phyloP scores from a whole-genome alignment of 2,113 vertebrate species.

The Rhodinocichla rosea region DNA sequence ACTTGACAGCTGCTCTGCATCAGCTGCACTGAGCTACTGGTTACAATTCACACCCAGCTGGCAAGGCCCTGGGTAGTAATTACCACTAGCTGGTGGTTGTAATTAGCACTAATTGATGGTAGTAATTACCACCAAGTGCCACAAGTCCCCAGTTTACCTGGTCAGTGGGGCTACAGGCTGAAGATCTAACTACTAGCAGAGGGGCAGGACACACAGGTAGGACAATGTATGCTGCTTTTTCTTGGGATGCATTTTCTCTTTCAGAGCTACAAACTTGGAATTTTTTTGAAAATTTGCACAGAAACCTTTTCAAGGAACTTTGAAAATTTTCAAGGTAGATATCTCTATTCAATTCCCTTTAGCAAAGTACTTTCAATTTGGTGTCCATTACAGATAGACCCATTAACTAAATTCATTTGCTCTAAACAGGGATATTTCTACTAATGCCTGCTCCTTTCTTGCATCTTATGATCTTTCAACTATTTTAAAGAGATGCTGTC shows the following conservation, averaged over 20 bases:
- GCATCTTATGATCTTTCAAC: neutral
- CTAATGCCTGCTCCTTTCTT: neutral
- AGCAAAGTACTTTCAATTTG: neutral
- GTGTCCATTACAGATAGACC: neutral
- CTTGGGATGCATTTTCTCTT: neutral
- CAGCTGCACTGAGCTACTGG: neutral
- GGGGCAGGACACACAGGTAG: rapidly evolving
- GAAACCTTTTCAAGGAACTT: neutral
- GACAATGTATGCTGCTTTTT: neutral
- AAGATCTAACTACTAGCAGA: neutral
- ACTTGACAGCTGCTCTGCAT: neutral
- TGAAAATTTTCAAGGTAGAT: neutral
- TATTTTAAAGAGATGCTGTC: neutral
- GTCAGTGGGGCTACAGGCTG: neutral
- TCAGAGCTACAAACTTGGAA: neutral
- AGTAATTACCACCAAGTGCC: neutral
- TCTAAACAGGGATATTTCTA: neutral
- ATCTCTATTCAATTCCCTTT: neutral
- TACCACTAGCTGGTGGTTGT: neutral
- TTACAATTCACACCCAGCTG: neutral
- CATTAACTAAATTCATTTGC: neutral
- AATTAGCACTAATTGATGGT: neutral
- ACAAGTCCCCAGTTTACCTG: neutral
- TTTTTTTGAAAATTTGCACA: neutral
- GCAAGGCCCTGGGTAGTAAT: neutral